Evolutionary conservation across 2,888 invertebrate species (phyloP).

Genomic region (Laothoe populi): DNA sequence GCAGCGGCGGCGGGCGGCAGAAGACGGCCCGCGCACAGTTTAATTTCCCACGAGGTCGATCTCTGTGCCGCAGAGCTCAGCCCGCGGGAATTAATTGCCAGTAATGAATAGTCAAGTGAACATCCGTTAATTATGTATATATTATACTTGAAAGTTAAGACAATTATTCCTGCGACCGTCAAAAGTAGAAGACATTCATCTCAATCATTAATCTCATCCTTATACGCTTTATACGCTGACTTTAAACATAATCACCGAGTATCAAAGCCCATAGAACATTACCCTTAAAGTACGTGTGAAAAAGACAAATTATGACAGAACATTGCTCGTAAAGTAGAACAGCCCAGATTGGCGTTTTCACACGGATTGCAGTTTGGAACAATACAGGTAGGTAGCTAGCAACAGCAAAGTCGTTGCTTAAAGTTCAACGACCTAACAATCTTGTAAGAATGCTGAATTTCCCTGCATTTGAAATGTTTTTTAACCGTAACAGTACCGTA

Average conservation of each 20-base stretch:
- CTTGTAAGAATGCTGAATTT: conserved; percentile 42
- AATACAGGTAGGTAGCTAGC: conserved; percentile 62
- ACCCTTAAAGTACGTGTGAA: neutral
- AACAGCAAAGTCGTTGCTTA: conserved; percentile 52
- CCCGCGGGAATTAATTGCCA: conserved; percentile 85
- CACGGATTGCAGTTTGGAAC: conserved; percentile 72
- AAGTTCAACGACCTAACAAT: conserved; percentile 61
- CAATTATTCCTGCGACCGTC: neutral
- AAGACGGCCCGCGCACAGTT: conserved; percentile 82
- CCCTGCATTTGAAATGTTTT: conserved; percentile 42
- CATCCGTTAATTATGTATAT: conserved; percentile 80
- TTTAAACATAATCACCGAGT: too few species aligned
- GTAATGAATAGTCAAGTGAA: conserved; percentile 85
- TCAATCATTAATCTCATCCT: neutral
- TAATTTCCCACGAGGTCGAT: conserved; percentile 85
- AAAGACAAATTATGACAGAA: conserved; percentile 23
- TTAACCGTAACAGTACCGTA: conserved; percentile 36
- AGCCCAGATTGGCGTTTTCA: conserved; percentile 69
- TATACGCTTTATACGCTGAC: too few species aligned
- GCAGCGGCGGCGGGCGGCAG: conserved; percentile 59
- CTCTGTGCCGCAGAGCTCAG: conserved; percentile 80
- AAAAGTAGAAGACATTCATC: neutral
- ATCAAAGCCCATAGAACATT: neutral
- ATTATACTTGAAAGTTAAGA: conserved; percentile 42
- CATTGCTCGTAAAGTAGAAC: conserved; percentile 35